phyloP scores from a whole-genome alignment of 2,888 invertebrate species.

The Pherbina coryleti region DNA sequence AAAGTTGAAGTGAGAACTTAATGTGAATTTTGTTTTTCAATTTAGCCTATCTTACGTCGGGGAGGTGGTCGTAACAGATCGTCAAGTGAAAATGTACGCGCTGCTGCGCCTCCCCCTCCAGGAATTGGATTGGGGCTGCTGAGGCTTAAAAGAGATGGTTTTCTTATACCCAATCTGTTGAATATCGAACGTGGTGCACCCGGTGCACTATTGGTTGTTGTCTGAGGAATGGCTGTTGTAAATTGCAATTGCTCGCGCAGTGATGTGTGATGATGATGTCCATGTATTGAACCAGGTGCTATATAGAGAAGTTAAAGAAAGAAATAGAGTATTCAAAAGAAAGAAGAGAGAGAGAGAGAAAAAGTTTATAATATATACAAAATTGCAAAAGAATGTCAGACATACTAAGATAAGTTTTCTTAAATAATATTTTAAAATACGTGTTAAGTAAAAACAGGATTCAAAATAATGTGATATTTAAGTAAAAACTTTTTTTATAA shows the following conservation, averaged over 20 bases:
- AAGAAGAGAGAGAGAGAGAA: slow-evolving; percentile 23
- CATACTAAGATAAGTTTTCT: background rate
- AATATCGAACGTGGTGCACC: slow-evolving; percentile 78
- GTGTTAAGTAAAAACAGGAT: background rate
- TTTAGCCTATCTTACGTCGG: slow-evolving; percentile 79
- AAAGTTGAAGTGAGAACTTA: slow-evolving; percentile 16
- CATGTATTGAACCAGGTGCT: slow-evolving; percentile 63
- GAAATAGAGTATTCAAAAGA: slow-evolving; percentile 33
- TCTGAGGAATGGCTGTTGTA: slow-evolving; percentile 70
- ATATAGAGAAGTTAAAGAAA: slow-evolving; percentile 33
- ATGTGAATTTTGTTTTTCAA: slow-evolving; percentile 48
- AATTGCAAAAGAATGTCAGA: background rate
- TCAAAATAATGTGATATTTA: background rate
- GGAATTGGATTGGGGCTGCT: slow-evolving; percentile 74
- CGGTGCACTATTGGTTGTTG: slow-evolving; percentile 70
- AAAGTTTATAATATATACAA: slow-evolving; percentile 38
- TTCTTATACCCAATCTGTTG: slow-evolving; percentile 88
- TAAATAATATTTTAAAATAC: background rate
- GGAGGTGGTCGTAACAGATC: slow-evolving; percentile 87
- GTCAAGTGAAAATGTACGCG: slow-evolving; percentile 89
- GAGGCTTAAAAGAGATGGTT: slow-evolving; percentile 87
- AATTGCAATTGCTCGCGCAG: slow-evolving; percentile 74
- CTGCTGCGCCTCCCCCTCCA: slow-evolving; percentile 73
- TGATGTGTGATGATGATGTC: slow-evolving; percentile 72
- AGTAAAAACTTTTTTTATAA: background rate